phyloP scores from a whole-genome alignment of 2,888 invertebrate genomes.

The Fabriciana adippe region DNA sequence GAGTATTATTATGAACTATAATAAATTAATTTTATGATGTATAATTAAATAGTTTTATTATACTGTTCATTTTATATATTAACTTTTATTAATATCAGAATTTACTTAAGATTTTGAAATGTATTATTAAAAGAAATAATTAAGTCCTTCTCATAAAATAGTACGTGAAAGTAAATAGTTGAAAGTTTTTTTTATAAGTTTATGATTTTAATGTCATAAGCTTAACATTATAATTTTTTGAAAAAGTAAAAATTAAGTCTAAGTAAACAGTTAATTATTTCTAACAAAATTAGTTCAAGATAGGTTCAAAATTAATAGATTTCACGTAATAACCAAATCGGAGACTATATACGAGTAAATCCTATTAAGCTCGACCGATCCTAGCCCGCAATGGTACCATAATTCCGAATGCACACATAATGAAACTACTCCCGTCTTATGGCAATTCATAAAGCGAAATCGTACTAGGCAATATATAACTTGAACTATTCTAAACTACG shows the following conservation, averaged over 20 bases:
- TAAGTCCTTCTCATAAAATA: too few species aligned
- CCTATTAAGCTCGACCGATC: constrained; percentile 31
- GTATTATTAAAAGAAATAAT: too few species aligned
- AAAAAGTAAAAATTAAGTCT: too few species aligned
- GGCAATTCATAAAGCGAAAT: constrained; percentile 49
- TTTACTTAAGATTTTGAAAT: too few species aligned
- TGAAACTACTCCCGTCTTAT: constrained; percentile 42
- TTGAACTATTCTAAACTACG: constrained; percentile 56
- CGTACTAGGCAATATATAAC: constrained; percentile 43
- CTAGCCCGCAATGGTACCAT: constrained; percentile 32
- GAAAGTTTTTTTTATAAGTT: too few species aligned
- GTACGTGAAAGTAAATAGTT: too few species aligned
- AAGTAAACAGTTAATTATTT: neutral
- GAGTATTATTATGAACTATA: constrained; percentile 37
- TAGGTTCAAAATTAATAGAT: constrained; percentile 25
- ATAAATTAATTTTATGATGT: constrained; percentile 27
- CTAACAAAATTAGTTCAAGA: constrained; percentile 22
- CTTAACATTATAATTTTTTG: too few species aligned
- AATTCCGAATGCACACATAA: constrained; percentile 40
- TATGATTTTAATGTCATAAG: too few species aligned
- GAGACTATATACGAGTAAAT: constrained; percentile 31
- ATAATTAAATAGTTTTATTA: constrained; percentile 24
- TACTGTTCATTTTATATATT: neutral
- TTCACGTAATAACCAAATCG: constrained; percentile 27
- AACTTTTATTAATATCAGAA: too few species aligned